Conservation (phyloP, 2,888 invertebrate genomes). For the Agriopis aurantiaria region DNA sequence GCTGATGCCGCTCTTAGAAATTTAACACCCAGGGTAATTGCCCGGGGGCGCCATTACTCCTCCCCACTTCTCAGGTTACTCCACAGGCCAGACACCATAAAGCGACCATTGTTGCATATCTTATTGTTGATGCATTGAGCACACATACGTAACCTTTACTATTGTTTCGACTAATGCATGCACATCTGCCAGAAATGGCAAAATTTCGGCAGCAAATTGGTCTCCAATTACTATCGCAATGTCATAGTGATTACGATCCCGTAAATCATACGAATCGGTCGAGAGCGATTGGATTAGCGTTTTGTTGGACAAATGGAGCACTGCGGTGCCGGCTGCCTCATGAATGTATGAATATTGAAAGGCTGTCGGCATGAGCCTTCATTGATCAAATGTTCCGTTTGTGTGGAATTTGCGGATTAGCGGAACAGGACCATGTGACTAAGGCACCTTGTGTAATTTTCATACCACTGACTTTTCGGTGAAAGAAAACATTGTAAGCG, state of each 20-base stretch:
- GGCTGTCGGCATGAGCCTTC: constrained; percentile 13
- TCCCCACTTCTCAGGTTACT: too few species aligned
- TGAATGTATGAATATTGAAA: constrained; percentile 36
- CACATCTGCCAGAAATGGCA: not conserved
- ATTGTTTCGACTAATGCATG: too few species aligned
- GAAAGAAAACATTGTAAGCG: too few species aligned
- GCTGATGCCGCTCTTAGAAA: too few species aligned
- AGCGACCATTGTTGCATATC: too few species aligned
- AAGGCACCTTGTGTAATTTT: not conserved
- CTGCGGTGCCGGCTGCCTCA: constrained; percentile 17
- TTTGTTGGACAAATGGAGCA: constrained; percentile 38
- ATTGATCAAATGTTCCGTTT: constrained; percentile 13
- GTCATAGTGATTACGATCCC: constrained; percentile 44
- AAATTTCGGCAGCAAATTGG: constrained; percentile 49
- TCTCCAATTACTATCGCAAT: constrained; percentile 49
- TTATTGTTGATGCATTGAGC: too few species aligned
- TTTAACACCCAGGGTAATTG: too few species aligned
- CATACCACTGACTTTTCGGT: too few species aligned
- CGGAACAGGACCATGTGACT: not conserved
- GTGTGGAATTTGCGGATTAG: not conserved
- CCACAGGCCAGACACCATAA: too few species aligned
- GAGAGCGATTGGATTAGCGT: constrained; percentile 47
- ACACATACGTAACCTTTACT: too few species aligned
- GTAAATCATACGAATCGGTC: constrained; percentile 48
- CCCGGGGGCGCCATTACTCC: too few species aligned